Conservation (phyloP, 2,797 vertebrate species). For the Atherinosoma microstoma region DNA sequence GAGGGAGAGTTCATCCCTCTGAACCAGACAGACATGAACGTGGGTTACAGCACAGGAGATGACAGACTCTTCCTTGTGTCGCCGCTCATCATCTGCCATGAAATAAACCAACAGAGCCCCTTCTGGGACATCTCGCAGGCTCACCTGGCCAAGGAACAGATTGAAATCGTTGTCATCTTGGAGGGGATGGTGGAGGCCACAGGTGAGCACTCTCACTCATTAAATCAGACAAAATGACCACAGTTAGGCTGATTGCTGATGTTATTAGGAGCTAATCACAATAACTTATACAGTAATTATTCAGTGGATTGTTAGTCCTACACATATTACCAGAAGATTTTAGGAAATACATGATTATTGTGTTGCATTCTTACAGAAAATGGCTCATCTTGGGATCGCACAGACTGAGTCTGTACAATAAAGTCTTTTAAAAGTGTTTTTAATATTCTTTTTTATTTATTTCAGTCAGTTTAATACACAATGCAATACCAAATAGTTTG, state of each 20-base stretch:
- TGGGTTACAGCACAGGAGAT: constrained; percentile 97
- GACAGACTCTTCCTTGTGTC: constrained; percentile 98
- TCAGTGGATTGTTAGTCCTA: constrained; percentile 3
- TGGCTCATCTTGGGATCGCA: too few relatives aligned
- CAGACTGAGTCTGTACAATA: too few relatives aligned
- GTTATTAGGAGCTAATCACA: background rate
- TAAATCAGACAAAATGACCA: background rate
- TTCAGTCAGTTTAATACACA: background rate
- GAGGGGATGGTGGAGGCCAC: constrained; percentile 99
- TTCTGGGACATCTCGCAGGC: constrained; percentile 98
- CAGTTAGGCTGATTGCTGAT: background rate
- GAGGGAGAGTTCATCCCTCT: constrained; percentile 99
- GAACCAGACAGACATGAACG: constrained; percentile 99
- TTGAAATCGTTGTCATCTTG: constrained; percentile 98
- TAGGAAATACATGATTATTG: background rate
- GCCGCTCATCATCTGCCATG: constrained; percentile 98
- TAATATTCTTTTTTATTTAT: too few relatives aligned
- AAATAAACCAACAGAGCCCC: constrained; percentile 97
- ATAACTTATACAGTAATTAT: background rate
- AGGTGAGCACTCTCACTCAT: constrained; percentile 82
- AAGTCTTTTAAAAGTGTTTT: too few relatives aligned
- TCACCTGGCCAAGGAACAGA: constrained; percentile 91
- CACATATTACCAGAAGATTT: background rate
- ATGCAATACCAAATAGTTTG: background rate
- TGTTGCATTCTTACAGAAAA: too few relatives aligned